A percentile compares a stretch with the other conserved stretches of the same genome.
These are phyloP conservation scores for Aphis craccivora DNA, from an alignment of 1,140 invertebrate species.

Conservation along the genomic window DNA sequence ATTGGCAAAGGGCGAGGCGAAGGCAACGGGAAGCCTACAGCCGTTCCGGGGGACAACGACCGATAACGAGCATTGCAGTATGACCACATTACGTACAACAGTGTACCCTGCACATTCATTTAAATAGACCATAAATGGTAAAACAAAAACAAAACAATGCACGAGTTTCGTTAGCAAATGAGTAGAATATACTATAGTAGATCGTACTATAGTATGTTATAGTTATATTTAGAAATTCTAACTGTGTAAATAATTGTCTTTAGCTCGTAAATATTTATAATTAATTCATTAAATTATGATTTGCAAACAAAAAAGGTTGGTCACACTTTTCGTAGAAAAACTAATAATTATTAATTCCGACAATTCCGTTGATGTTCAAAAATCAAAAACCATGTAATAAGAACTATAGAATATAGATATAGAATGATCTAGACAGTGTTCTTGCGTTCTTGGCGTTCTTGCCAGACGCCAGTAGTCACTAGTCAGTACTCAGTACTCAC, in stretches of 20 bases:
- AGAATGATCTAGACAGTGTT: too few relatives aligned
- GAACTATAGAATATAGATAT: too few relatives aligned
- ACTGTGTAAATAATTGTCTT: not conserved
- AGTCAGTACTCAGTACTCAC: too few relatives aligned
- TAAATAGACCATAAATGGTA: not conserved
- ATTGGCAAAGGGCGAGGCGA: constrained; percentile 42
- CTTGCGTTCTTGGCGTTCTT: too few relatives aligned
- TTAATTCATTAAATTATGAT: not conserved
- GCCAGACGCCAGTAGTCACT: too few relatives aligned
- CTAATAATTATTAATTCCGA: constrained; percentile 28
- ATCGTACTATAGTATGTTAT: not conserved
- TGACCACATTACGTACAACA: not conserved
- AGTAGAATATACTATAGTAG: not conserved
- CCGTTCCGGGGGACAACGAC: constrained; percentile 57
- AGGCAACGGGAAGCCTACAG: constrained; percentile 48
- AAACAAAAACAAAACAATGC: not conserved
- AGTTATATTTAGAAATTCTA: not conserved
- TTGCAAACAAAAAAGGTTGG: constrained; percentile 11
- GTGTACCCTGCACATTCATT: not conserved
- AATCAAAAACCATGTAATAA: too few relatives aligned
- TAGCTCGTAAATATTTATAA: not conserved
- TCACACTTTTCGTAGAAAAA: not conserved
- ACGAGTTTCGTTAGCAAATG: too few relatives aligned
- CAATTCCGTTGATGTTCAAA: constrained; percentile 44
- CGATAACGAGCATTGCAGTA: constrained; percentile 48